These are phyloP conservation scores for Plotosus lineatus DNA, from an alignment of 2,113 vertebrate genomes.

Conservation along the genomic window DNA sequence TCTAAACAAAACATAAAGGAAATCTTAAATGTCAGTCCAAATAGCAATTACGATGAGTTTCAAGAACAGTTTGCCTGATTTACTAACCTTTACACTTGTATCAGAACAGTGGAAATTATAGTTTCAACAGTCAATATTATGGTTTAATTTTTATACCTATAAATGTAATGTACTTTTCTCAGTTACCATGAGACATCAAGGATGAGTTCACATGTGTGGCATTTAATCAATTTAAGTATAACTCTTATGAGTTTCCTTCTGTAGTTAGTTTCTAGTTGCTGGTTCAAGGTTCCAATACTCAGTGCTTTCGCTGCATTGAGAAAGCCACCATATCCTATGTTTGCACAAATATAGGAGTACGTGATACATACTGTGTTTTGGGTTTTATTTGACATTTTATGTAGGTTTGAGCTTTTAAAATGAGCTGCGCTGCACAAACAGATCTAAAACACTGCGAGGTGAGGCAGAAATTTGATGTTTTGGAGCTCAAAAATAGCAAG, in stretches of 20 bases:
- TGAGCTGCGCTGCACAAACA: neutral
- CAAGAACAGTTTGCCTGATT: neutral
- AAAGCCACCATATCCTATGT: neutral
- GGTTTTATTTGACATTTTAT: neutral
- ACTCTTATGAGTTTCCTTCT: neutral
- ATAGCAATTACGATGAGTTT: neutral
- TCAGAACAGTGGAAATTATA: neutral
- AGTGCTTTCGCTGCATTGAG: neutral
- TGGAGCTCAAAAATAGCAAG: too few species aligned
- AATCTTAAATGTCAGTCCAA: neutral
- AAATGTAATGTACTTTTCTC: neutral
- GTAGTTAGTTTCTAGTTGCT: neutral
- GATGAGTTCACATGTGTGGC: neutral
- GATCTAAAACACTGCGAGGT: neutral
- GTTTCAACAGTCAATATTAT: neutral
- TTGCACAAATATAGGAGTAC: neutral
- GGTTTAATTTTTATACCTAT: neutral
- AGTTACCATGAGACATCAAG: neutral
- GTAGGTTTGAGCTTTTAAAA: neutral
- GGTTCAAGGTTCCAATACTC: neutral
- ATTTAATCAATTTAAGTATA: neutral
- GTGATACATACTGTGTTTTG: neutral
- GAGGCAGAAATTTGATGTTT: neutral
- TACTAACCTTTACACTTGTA: conserved; percentile 7
- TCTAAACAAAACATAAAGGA: too few species aligned